Base-by-base conservation (phyloP, 2,888 invertebrate genomes). In the Apamea crenata region DNA sequence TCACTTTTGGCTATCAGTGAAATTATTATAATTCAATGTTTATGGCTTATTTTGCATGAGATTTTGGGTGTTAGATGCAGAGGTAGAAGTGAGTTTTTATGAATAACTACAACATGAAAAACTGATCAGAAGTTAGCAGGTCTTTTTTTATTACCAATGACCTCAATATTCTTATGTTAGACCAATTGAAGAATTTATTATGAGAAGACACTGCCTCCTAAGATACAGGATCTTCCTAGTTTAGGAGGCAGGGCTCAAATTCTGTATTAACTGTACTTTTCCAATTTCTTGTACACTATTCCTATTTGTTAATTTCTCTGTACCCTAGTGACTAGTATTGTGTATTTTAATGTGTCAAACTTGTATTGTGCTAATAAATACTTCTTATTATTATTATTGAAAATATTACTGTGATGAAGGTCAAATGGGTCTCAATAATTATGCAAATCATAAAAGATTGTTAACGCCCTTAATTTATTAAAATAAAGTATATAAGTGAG, bases 401-500 rank as follows among this genome's bases (percentile, higher is more conserved):
- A 40, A 40, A 40, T 67, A n/a, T 3, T 14, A 21, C 21, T n/a
- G 18, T 21, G 10, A 29, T 44, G 18, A 67, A 12, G 18, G 2
- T 18, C 25, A 74, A 69, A n/a, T 36, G 32, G 7, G 18, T 68
- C 18, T 66, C 21, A 36, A 32, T n/a, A 18, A 53, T 36, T 25
- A 53, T 29, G 25, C 25, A 21, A 12, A 47, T 1, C 6, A n/a
- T 1, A 2, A 36, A 36, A 56, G 10, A 56, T 25, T 70, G 16
- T 18, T 70, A n/a, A 2, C 12, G 3, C 18, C 36, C 36, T 36
- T 12, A 44, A 18, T 40, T 36, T 25, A 21, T 36, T 36, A n/a
- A 16, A 50, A 50, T 72, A 18, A 61, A 50, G 0, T 8, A 56
- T 14, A 25, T 2, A 29, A 74, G 82, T 71, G 70, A 82, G 32